phyloP scores from a whole-genome alignment of 1,140 invertebrate species.

The Papilio xuthus region DNA sequence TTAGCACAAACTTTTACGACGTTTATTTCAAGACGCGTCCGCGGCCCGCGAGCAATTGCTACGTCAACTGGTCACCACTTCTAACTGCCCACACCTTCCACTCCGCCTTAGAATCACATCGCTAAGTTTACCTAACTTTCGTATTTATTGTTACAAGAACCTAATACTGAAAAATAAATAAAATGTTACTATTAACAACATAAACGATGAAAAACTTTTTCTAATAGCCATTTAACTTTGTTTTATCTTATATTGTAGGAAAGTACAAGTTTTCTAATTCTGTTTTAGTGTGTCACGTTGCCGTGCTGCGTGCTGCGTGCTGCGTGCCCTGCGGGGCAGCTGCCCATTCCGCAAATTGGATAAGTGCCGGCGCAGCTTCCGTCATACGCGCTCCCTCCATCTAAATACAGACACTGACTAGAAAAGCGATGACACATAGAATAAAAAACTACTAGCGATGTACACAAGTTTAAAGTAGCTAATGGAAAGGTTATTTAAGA shows the following conservation, averaged over 20 bases:
- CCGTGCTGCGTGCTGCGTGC: not conserved
- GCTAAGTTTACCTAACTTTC: not conserved
- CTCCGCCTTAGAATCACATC: no score
- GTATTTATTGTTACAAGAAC: not conserved
- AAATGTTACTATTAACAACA: not conserved
- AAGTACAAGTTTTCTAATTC: not conserved
- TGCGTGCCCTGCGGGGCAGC: not conserved
- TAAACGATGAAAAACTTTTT: not conserved
- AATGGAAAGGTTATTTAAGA: not conserved
- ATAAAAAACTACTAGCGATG: not conserved
- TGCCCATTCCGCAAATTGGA: not conserved
- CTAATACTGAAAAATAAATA: not conserved
- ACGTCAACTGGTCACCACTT: not conserved
- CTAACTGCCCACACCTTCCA: not conserved
- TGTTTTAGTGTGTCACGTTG: not conserved
- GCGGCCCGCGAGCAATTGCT: not conserved
- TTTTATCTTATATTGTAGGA: no score
- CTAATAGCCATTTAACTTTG: no score
- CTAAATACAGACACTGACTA: no score
- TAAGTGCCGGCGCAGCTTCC: constrained; percentile 6
- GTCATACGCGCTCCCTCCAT: not conserved
- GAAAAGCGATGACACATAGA: no score
- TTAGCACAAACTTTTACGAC: constrained; percentile 33
- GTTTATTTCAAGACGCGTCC: constrained; percentile 19
- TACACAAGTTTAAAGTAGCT: not conserved